phyloP scores from a whole-genome alignment of 2,797 vertebrate genomes.

The Sebastes itinus region DNA sequence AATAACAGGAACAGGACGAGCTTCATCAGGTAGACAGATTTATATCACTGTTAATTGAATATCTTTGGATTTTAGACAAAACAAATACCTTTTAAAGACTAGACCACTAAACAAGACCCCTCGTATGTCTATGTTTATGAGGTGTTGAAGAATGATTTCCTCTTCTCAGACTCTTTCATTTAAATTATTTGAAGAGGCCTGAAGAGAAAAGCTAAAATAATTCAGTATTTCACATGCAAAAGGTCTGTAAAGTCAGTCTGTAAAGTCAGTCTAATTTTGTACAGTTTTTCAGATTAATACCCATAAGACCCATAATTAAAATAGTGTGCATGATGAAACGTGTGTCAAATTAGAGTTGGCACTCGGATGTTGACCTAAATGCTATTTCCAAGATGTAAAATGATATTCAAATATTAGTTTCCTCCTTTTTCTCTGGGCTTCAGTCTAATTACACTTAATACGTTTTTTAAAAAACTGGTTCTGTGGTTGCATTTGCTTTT shows the following conservation, averaged over 20 bases:
- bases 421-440: not conserved
- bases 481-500: not conserved
- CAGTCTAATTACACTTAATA: not conserved
- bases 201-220: not conserved
- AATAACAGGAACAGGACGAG: conserved; percentile 6
- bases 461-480: not conserved
- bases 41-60: not conserved
- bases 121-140: not conserved
- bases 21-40: not conserved
- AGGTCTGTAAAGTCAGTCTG: not conserved
- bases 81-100: not conserved
- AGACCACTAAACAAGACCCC: not conserved
- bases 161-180: not conserved
- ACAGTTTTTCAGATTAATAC: not conserved
- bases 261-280: not conserved
- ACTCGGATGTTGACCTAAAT: too few species aligned
- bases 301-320: not conserved
- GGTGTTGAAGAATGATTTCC: not conserved
- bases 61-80: not conserved
- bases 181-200: not conserved
- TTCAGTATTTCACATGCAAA: not conserved
- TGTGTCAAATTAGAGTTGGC: not conserved
- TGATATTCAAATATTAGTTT: not conserved
- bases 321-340: not conserved
- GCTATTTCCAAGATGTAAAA: not conserved